These are phyloP conservation scores for Stenichneumon culpator DNA, from an alignment of 2,888 invertebrate species.

Conservation along the genomic window DNA sequence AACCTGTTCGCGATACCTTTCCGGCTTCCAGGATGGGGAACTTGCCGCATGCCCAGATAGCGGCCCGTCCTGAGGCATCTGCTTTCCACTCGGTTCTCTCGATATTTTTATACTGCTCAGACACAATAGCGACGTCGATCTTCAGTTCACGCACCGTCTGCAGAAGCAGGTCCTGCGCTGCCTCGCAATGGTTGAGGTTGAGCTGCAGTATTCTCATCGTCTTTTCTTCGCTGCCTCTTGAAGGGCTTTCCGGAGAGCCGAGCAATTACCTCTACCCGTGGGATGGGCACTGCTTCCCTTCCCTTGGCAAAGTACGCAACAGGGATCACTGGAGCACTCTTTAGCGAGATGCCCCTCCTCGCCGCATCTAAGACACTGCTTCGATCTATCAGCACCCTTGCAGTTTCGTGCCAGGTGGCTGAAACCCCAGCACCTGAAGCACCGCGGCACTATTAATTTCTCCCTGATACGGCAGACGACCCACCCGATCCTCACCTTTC, in stretches of 20 bases:
- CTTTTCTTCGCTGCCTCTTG: constrained; percentile 1
- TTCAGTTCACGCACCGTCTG: constrained; percentile 62
- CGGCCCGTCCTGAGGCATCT: constrained; percentile 63
- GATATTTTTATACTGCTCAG: constrained; percentile 65
- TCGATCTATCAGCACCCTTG: constrained; percentile 34
- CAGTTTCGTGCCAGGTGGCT: constrained; percentile 39
- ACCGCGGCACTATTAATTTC: constrained; percentile 32
- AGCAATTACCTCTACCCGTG: constrained; percentile 59
- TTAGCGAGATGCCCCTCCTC: constrained; percentile 54
- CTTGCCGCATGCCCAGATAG: constrained; percentile 66
- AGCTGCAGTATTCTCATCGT: constrained; percentile 61
- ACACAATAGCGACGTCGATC: constrained; percentile 54
- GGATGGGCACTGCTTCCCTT: constrained; percentile 26
- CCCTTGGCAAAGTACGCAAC: constrained; percentile 50
- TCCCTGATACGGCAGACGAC: constrained; percentile 62
- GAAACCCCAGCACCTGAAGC: constrained; percentile 60
- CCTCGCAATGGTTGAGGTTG: constrained; percentile 23
- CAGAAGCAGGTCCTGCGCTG: constrained; percentile 62
- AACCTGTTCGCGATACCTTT: constrained; percentile 55
- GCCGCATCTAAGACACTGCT: constrained; percentile 57
- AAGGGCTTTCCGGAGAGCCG: constrained; percentile 54
- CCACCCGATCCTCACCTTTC: constrained; percentile 57
- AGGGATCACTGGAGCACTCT: constrained; percentile 23
- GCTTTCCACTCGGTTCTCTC: constrained; percentile 32
- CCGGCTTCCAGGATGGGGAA: constrained; percentile 53